Percentiles rank a stretch among this genome's conserved stretches.
phyloP scores from a whole-genome alignment of 2,113 vertebrate species.

The Neoarius graeffei region DNA sequence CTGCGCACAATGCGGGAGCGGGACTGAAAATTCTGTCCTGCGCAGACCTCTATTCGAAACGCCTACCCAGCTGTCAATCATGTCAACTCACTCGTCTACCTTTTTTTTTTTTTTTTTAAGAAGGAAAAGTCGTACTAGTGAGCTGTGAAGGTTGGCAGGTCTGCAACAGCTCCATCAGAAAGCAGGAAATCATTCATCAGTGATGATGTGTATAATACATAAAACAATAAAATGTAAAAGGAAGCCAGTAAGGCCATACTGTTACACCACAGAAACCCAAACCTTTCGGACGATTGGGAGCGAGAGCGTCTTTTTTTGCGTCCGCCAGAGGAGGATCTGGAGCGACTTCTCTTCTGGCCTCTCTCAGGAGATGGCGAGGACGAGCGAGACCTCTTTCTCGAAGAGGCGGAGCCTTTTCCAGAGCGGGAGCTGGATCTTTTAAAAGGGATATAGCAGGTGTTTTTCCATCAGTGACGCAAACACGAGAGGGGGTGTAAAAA shows the following conservation, averaged over 20 bases:
- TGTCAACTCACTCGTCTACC: too few species aligned
- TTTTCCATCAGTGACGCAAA: conserved; percentile 42
- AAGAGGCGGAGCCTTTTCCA: conserved; percentile 91
- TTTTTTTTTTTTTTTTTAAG: too few species aligned
- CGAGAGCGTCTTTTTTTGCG: conserved; percentile 97
- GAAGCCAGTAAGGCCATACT: conserved; percentile 82
- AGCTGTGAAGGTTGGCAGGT: background rate
- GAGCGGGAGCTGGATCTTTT: conserved; percentile 99
- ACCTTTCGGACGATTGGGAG: conserved; percentile 99
- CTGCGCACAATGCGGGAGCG: too few species aligned
- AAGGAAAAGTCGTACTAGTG: too few species aligned
- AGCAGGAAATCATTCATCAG: background rate
- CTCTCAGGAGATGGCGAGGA: conserved; percentile 92
- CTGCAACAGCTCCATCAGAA: background rate
- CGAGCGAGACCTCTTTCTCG: conserved; percentile 88
- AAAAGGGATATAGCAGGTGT: conserved; percentile 66
- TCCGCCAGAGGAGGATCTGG: conserved; percentile 95
- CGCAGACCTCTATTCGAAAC: too few species aligned
- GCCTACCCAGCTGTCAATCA: background rate
- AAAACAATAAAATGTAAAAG: conserved; percentile 54
- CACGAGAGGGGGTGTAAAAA: background rate
- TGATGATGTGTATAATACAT: too few species aligned
- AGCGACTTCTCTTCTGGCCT: conserved; percentile 92
- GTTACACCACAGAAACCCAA: conserved; percentile 96
- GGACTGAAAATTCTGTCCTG: too few species aligned